Conservation (phyloP, 2,113 vertebrate genomes). For the Vicugna pacos region DNA sequence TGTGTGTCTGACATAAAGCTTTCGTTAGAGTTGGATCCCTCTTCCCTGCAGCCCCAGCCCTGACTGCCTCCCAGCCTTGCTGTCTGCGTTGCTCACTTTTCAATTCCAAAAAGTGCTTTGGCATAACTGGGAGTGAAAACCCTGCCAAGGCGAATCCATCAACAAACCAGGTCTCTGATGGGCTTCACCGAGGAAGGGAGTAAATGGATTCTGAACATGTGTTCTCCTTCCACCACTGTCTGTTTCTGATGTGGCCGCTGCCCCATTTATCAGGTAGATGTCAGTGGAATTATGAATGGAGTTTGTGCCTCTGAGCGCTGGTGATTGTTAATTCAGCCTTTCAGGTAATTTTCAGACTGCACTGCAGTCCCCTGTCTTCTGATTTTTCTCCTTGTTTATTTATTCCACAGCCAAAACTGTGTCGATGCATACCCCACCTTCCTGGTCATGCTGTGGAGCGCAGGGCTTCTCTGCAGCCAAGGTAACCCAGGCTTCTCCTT, state of each 20-base stretch:
- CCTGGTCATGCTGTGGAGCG: slow-evolving; percentile 95
- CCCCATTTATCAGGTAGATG: neutral
- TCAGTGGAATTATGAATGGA: neutral
- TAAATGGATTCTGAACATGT: neutral
- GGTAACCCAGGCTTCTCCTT: slow-evolving; percentile 86
- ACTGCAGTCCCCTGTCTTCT: neutral
- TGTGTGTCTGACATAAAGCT: neutral
- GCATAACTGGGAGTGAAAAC: neutral
- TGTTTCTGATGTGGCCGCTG: neutral
- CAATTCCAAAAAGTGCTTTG: neutral
- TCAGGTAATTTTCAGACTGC: slow-evolving; percentile 4
- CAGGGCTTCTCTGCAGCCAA: slow-evolving; percentile 95
- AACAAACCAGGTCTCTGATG: neutral
- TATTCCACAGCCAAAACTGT: slow-evolving; percentile 93
- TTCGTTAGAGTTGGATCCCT: neutral
- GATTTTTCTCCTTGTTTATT: slow-evolving; percentile 66
- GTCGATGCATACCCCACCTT: slow-evolving; percentile 95
- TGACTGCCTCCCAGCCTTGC: neutral
- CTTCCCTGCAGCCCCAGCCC: too few relatives aligned
- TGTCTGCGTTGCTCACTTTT: neutral
- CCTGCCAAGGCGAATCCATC: slow-evolving; percentile 27
- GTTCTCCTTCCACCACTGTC: neutral
- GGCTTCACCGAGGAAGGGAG: neutral
- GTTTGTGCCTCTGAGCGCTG: fast-evolving
- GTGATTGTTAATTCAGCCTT: neutral